These are phyloP conservation scores for Craseonycteris thonglongyai DNA, from an alignment of 2,113 vertebrate species.

Conservation along the genomic window DNA sequence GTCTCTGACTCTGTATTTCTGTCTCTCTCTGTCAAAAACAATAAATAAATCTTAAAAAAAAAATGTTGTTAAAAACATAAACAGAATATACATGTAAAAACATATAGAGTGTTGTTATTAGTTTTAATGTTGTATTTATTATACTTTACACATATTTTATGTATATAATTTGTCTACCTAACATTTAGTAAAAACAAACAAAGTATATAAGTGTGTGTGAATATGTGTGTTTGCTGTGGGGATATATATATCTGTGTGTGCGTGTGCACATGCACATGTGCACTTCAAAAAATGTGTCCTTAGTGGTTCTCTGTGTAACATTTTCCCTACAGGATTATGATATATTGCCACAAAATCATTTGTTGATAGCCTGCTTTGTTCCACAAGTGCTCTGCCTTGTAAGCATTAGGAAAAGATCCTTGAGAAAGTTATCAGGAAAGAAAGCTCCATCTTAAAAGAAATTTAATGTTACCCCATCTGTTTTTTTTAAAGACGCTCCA, in stretches of 20 bases:
- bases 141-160: background rate
- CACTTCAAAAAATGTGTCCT: background rate
- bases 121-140: background rate
- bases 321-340: background rate
- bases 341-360: background rate
- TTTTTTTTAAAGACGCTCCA: background rate
- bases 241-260: background rate
- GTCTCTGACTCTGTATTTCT: too few species aligned
- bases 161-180: background rate
- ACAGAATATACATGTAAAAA: background rate
- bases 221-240: background rate
- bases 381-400: background rate
- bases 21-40: too few species aligned
- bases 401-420: background rate
- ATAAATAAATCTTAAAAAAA: too few species aligned
- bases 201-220: background rate
- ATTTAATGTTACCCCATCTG: too few species aligned
- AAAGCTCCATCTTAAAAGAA: background rate
- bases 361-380: background rate
- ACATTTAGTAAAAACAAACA: background rate
- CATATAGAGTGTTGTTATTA: background rate
- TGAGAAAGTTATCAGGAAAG: background rate
- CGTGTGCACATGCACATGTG: background rate
- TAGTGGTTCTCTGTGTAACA: background rate
- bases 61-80: background rate